phyloP scores from a whole-genome alignment of 2,113 vertebrate genomes.

The Solea solea region DNA sequence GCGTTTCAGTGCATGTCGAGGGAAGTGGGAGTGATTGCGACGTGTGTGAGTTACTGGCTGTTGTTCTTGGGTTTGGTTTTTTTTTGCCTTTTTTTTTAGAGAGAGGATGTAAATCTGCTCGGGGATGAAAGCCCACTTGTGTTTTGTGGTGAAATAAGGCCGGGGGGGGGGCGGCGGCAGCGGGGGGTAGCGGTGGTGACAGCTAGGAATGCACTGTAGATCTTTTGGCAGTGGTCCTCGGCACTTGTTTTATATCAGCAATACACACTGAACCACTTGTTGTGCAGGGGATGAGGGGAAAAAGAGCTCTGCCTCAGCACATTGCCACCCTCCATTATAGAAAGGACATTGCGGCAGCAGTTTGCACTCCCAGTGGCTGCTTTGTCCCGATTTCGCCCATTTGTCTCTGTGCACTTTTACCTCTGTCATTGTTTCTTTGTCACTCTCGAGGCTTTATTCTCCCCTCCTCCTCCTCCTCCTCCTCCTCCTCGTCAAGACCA shows the following conservation, averaged over 20 bases:
- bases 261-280: slow-evolving; percentile 53
- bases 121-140: slow-evolving; percentile 62
- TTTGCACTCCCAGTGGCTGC: slow-evolving; percentile 26
- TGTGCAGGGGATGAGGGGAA: slow-evolving; percentile 28
- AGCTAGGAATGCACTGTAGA: slow-evolving; percentile 28
- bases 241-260: slow-evolving; percentile 56
- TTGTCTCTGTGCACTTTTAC: slow-evolving; percentile 15
- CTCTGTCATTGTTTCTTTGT: slow-evolving; percentile 18
- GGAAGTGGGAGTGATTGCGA: slow-evolving; percentile 1
- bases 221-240: slow-evolving; percentile 30
- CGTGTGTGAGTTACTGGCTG: slow-evolving; percentile 22
- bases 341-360: slow-evolving; percentile 43
- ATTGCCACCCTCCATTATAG: slow-evolving; percentile 44
- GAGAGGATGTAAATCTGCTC: slow-evolving; percentile 65
- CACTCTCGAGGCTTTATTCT: slow-evolving; percentile 21
- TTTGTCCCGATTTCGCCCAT: slow-evolving; percentile 26
- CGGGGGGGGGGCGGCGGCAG: slow-evolving; percentile 18
- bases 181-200: slow-evolving; percentile 4
- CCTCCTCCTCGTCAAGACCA: background rate
- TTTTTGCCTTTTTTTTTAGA: slow-evolving; percentile 31
- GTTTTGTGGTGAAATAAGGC: slow-evolving; percentile 46
- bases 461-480: too few species aligned
- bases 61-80: slow-evolving; percentile 45
- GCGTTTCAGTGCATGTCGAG: slow-evolving; percentile 14
- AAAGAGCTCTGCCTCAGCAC: slow-evolving; percentile 51